Evolutionary conservation across 2,113 vertebrate species (phyloP).

Genomic region (Leucopsar rothschildi): DNA sequence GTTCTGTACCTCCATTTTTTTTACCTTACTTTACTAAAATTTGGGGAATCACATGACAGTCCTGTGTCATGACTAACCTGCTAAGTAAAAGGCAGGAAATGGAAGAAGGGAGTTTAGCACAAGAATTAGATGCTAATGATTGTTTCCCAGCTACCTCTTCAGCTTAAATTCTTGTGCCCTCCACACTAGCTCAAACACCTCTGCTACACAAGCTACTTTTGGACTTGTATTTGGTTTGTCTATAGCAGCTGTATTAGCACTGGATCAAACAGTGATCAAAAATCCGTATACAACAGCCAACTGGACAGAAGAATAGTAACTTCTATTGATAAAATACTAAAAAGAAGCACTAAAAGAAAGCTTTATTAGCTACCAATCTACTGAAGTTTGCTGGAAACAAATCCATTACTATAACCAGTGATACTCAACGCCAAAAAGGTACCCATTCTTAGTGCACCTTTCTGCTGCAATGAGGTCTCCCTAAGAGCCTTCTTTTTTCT

Average conservation of each 20-base stretch:
- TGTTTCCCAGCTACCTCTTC: neutral
- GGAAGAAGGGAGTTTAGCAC: neutral
- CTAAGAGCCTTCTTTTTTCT: neutral
- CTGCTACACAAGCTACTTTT: neutral
- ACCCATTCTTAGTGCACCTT: fast-evolving
- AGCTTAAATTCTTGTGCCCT: neutral
- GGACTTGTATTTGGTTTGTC: neutral
- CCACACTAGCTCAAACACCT: neutral
- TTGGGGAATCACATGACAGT: neutral
- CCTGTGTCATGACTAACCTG: neutral
- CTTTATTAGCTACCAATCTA: neutral
- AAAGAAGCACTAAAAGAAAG: neutral
- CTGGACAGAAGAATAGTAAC: neutral
- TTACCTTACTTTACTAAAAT: neutral
- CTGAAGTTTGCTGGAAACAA: neutral
- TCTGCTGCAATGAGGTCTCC: neutral
- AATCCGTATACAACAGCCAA: neutral
- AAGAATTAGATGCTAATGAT: neutral
- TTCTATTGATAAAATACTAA: neutral
- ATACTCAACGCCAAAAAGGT: neutral
- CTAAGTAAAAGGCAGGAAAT: neutral
- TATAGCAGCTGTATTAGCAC: neutral
- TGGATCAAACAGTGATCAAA: neutral
- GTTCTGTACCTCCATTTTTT: neutral
- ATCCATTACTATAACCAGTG: neutral